Evolutionary conservation across 2,888 invertebrate genomes (phyloP).

Genomic region (Palloptera scutellata): DNA sequence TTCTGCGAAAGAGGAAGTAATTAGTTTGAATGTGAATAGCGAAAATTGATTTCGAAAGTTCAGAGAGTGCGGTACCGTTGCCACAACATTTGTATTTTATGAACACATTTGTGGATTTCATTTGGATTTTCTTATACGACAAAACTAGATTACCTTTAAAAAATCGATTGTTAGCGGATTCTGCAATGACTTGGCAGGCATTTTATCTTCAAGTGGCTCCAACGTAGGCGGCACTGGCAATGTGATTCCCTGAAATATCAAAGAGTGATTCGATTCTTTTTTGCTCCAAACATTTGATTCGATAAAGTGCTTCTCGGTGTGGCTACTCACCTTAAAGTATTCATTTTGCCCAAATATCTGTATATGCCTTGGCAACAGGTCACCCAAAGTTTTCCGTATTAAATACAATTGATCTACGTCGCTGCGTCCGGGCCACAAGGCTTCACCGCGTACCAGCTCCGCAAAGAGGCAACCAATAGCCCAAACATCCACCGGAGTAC

Average conservation of each 20-base stretch:
- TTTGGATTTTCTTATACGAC: too few species aligned
- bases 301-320: neutral
- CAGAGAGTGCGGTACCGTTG: neutral
- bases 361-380: slow-evolving; percentile 92
- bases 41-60: neutral
- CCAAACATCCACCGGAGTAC: slow-evolving; percentile 95
- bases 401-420: slow-evolving; percentile 98
- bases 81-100: neutral
- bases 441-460: slow-evolving; percentile 87
- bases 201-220: slow-evolving; percentile 85
- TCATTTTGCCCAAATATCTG: slow-evolving; percentile 95
- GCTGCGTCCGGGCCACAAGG: slow-evolving; percentile 97
- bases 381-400: slow-evolving; percentile 93
- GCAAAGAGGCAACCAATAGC: slow-evolving; percentile 95
- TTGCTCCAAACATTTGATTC: slow-evolving; percentile 12
- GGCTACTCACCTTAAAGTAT: slow-evolving; percentile 72
- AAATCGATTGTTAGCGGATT: slow-evolving; percentile 81
- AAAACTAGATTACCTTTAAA: slow-evolving; percentile 81
- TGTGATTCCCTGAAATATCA: slow-evolving; percentile 77
- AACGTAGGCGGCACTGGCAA: slow-evolving; percentile 89
- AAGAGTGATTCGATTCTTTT: slow-evolving; percentile 64
- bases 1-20: slow-evolving; percentile 69
- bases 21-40: neutral
- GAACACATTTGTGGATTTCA: neutral
- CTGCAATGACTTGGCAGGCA: slow-evolving; percentile 76